phyloP scores from a whole-genome alignment of 2,797 vertebrate species.

The Botia almorhae region DNA sequence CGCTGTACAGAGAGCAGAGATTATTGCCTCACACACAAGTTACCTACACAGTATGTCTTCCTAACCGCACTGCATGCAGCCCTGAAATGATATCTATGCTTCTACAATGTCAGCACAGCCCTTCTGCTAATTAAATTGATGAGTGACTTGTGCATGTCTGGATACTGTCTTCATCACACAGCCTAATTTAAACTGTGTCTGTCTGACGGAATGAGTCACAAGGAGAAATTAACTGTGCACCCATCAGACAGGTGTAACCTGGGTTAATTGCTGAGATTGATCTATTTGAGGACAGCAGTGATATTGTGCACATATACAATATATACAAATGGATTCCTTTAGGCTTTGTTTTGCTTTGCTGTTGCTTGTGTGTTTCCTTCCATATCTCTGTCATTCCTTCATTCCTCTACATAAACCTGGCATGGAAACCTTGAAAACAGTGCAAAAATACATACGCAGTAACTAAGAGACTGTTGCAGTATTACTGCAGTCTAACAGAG shows the following conservation, averaged over 20 bases:
- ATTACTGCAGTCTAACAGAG: not conserved
- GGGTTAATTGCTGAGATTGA: not conserved
- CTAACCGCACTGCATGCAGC: conserved; percentile 10
- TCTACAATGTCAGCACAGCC: not conserved
- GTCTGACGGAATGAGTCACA: conserved; percentile 12
- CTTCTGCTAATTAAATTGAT: conserved; percentile 7
- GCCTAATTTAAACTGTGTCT: not conserved
- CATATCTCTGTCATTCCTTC: too few relatives aligned
- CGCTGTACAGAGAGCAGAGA: conserved; percentile 60
- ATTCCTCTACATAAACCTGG: too few relatives aligned
- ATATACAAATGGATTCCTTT: not conserved
- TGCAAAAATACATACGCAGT: not conserved
- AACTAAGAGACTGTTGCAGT: conserved; percentile 2
- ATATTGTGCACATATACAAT: not conserved
- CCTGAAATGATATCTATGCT: not conserved
- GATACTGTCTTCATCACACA: not conserved
- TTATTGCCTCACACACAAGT: conserved; percentile 62
- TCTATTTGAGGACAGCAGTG: not conserved
- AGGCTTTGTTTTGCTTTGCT: not conserved
- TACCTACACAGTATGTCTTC: conserved; percentile 56
- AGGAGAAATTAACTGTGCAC: conserved; percentile 1
- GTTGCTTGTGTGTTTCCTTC: too few relatives aligned
- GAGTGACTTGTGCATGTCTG: not conserved
- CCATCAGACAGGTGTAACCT: not conserved
- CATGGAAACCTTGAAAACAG: too few relatives aligned